Conservation (phyloP, 37 sponge, comb jelly and placozoan species). For the Hexactinellida sp. region DNA sequence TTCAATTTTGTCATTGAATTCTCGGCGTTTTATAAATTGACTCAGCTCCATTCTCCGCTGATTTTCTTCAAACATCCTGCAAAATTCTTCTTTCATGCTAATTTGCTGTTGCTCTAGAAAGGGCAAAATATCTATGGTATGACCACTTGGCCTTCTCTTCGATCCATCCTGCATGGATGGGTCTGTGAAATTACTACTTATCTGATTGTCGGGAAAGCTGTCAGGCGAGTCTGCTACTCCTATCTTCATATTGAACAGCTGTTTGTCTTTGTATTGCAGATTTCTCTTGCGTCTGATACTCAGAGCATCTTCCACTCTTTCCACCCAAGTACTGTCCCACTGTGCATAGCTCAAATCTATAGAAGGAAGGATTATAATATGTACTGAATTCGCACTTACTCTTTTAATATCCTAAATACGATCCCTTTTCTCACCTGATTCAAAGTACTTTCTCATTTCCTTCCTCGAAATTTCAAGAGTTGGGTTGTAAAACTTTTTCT, state of each 20-base stretch:
- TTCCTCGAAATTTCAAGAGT: not conserved
- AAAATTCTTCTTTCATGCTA: not conserved
- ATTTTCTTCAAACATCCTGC: not conserved
- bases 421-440: not conserved
- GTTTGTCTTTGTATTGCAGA: not conserved
- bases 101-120: no score
- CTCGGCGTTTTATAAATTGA: not conserved
- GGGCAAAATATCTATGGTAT: no score
- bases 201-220: not conserved
- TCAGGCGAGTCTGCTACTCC: not conserved
- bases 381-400: no score
- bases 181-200: not conserved
- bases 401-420: no score
- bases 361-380: no score
- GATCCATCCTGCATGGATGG: not conserved
- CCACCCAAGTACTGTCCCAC: conserved; percentile 11
- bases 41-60: not conserved
- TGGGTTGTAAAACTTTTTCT: not conserved
- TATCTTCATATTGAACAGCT: not conserved
- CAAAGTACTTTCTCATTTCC: not conserved
- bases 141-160: not conserved
- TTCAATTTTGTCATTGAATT: not conserved
- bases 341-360: not conserved
- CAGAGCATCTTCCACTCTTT: not conserved
- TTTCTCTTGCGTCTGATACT: not conserved